Base-by-base conservation (phyloP, 2,888 invertebrate species). In the Meandrusa payeni region DNA sequence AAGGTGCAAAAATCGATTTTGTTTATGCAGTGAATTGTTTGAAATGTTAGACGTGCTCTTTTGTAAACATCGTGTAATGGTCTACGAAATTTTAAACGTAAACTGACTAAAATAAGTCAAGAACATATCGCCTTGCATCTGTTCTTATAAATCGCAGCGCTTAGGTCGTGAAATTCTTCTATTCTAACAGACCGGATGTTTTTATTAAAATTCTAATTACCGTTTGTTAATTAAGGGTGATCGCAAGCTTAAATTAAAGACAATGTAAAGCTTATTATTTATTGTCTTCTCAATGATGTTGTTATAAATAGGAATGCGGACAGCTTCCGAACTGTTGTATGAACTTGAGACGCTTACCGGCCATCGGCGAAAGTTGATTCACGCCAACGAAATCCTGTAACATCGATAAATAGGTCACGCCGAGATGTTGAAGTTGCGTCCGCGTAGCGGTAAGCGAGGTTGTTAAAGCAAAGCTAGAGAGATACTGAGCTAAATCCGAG, bases 371-470 rank as follows among this genome's bases (percentile, higher is more conserved):
- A 46, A 47, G 56, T 59, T 57, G 69, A 65, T 46, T 80, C 72
- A 86, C 74, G 61, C 64, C 79, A 87, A 68, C 68, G 85, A 65
- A 73, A 87, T 82, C 85, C 86, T 87, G 86, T 80, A 87, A 87
- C 74, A 86, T 71, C 60, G 65, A 83, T 57, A 75, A 60, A 61
- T 67, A 85, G 83, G 78, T 87, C 85, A 87, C 78, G 82, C 75
- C 57, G 64, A 64, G 52, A 54, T 69, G 55, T 55, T 60, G 65
- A 64, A 56, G 61, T 47, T 47, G 56, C 48, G 69, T 75, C 76
- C 76, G 67, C 71, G 71, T 66, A 82, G 85, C 85, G 64, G 69
- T 58, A 83, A 83, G 85, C 85, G 65, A 62, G 55, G 67, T 59
- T 72, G 75, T 80, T 83, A 85, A 72, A 73, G 82, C 81, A 68